phyloP scores from a whole-genome alignment of 37 sponge, comb jelly and placozoan species.

The Oopsacas minuta region DNA sequence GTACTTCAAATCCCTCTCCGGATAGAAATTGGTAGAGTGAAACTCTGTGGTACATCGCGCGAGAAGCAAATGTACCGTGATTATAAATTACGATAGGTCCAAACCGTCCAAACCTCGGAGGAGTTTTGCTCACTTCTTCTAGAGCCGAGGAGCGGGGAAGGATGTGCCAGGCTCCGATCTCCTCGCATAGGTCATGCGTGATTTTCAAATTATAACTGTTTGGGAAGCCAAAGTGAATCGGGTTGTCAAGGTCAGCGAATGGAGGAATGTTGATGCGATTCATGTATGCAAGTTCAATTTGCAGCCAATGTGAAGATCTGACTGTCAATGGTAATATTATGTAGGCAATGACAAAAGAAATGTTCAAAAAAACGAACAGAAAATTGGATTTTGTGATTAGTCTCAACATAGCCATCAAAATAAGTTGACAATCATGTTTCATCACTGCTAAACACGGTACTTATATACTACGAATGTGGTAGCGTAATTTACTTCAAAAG shows the following conservation, averaged over 20 bases:
- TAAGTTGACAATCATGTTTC: too few relatives aligned
- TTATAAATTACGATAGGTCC: conserved; percentile 51
- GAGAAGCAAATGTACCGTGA: conserved; percentile 58
- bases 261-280: conserved; percentile 43
- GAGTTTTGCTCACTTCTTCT: not conserved
- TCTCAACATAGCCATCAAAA: not conserved
- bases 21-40: conserved; percentile 48
- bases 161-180: not conserved
- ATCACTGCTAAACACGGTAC: too few relatives aligned
- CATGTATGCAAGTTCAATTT: conserved; percentile 36
- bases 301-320: conserved; percentile 10
- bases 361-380: not conserved
- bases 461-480: too few relatives aligned
- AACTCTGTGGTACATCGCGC: conserved; percentile 49
- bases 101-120: not conserved
- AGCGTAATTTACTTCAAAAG: too few relatives aligned
- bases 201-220: not conserved
- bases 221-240: conserved; percentile 29
- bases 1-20: conserved; percentile 42
- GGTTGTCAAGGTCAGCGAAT: conserved; percentile 40
- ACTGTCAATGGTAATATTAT: not conserved
- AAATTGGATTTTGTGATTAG: not conserved
- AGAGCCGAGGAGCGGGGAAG: not conserved
- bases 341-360: not conserved
- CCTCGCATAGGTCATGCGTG: not conserved